Evolutionary conservation across 2,888 invertebrate genomes (phyloP).

Genomic region (Diplolepis rosae): DNA sequence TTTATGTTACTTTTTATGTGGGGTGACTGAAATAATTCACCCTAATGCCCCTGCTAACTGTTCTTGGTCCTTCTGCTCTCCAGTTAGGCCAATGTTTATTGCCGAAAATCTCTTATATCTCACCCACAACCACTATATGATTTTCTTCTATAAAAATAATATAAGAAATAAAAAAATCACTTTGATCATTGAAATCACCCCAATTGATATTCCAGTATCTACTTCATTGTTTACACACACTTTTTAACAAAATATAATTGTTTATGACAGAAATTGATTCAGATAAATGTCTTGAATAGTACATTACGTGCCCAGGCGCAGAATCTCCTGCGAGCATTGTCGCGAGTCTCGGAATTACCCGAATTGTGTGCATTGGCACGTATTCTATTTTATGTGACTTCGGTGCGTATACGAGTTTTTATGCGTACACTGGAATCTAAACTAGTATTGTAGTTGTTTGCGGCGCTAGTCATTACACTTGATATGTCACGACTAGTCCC

Average conservation of each 20-base stretch:
- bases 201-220: not conserved
- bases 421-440: too few relatives aligned
- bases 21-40: constrained; percentile 71
- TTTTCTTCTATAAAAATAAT: not conserved
- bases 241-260: not conserved
- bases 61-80: constrained; percentile 56
- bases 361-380: too few relatives aligned
- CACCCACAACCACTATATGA: constrained; percentile 35
- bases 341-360: too few relatives aligned
- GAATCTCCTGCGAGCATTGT: too few relatives aligned
- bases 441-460: too few relatives aligned
- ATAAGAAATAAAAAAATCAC: not conserved
- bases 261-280: not conserved
- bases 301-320: too few relatives aligned
- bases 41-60: constrained; percentile 72
- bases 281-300: too few relatives aligned
- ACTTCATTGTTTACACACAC: not conserved
- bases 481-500: too few relatives aligned
- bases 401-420: too few relatives aligned
- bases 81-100: constrained; percentile 64
- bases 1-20: constrained; percentile 69
- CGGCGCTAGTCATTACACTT: too few relatives aligned
- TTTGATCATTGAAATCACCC: too few relatives aligned
- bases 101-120: constrained; percentile 61
- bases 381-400: too few relatives aligned